These are phyloP conservation scores for Neosalanx taihuensis DNA, from an alignment of 2,797 vertebrate genomes.

Conservation along the genomic window DNA sequence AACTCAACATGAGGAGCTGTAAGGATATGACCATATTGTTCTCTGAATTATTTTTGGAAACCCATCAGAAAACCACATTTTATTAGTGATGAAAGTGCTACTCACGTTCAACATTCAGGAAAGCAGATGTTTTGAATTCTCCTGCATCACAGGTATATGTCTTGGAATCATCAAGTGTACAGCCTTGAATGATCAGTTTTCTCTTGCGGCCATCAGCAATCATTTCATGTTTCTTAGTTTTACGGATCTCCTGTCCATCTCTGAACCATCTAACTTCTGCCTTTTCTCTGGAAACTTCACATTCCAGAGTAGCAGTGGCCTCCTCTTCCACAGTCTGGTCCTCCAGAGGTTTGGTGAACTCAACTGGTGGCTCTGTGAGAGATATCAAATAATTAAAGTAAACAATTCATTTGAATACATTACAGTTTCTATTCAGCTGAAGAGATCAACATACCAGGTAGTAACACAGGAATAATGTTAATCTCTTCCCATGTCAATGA, in stretches of 20 bases:
- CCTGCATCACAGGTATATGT: conserved; percentile 90
- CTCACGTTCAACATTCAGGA: conserved; percentile 95
- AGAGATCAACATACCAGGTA: neutral
- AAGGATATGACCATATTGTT: conserved; percentile 12
- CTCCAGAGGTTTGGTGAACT: conserved; percentile 93
- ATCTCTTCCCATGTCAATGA: neutral
- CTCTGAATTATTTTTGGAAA: conserved; percentile 7
- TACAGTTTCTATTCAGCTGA: neutral
- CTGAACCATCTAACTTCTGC: conserved; percentile 92
- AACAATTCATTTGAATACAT: neutral
- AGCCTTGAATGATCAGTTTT: conserved; percentile 84
- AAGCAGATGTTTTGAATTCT: conserved; percentile 94
- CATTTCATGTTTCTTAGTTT: conserved; percentile 91
- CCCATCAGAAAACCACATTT: neutral
- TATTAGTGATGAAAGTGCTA: conserved; percentile 21
- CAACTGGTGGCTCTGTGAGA: conserved; percentile 83
- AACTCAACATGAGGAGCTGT: conserved; percentile 91
- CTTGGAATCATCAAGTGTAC: conserved; percentile 86
- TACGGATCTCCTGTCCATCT: conserved; percentile 91
- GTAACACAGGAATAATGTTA: neutral
- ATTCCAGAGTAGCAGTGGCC: conserved; percentile 86
- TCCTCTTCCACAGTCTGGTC: conserved; percentile 98
- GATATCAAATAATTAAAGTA: neutral
- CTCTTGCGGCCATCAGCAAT: conserved; percentile 83
- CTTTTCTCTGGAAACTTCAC: conserved; percentile 92